Percentiles rank a stretch among this genome's conserved stretches.
Conservation (phyloP, 2,797 vertebrate species). For the Pangasius macronema region DNA sequence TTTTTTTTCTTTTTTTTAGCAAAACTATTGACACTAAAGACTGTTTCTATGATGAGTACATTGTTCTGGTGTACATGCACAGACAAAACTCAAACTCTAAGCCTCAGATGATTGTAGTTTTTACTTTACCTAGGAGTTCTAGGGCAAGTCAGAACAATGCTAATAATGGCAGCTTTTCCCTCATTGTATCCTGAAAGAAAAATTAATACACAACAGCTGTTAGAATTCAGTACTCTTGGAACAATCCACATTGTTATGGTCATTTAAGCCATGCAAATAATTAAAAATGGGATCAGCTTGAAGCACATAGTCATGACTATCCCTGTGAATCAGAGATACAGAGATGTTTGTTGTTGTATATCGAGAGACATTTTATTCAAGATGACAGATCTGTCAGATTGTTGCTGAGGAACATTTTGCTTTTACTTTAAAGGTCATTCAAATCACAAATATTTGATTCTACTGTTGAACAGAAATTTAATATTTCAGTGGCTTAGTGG, state of each 20-base stretch:
- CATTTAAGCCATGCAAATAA: background rate
- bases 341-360: background rate
- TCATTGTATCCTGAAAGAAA: slow-evolving; percentile 70
- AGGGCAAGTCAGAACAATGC: slow-evolving; percentile 68
- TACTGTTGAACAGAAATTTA: background rate
- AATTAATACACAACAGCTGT: background rate
- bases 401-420: background rate
- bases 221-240: background rate
- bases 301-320: background rate
- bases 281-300: background rate
- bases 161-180: slow-evolving; percentile 57
- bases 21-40: background rate
- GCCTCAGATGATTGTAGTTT: background rate
- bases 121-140: slow-evolving; percentile 69
- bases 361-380: background rate
- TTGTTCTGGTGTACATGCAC: background rate
- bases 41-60: background rate
- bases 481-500: background rate
- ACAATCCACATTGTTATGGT: background rate
- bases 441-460: background rate
- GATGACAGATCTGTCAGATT: background rate
- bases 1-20: background rate
- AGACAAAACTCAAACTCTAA: background rate
- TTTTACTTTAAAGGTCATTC: background rate
- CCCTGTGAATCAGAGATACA: background rate